Conservation (phyloP, 2,888 invertebrate species). For the Leucoptera coffeella region DNA sequence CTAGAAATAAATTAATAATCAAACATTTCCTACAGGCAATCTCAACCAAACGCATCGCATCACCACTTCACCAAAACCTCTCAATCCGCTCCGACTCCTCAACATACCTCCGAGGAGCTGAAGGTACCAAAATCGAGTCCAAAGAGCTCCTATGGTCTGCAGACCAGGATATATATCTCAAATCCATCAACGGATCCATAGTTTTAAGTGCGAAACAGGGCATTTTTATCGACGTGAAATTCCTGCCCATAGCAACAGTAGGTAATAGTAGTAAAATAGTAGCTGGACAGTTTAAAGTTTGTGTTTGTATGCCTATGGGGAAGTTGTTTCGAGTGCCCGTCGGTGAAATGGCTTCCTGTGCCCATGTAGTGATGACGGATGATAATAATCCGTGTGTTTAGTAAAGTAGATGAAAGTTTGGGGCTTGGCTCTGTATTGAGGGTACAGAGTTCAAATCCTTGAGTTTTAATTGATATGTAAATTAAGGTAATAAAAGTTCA, state of each 20-base stretch:
- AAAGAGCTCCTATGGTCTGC: conserved; percentile 68
- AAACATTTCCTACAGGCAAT: conserved; percentile 37
- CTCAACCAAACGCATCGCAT: conserved; percentile 65
- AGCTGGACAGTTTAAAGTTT: conserved; percentile 72
- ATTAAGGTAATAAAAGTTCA: no score
- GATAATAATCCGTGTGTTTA: conserved; percentile 61
- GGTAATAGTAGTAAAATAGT: conserved; percentile 20
- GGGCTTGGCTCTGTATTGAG: no score
- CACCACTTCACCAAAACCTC: conserved; percentile 65
- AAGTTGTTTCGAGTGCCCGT: conserved; percentile 70
- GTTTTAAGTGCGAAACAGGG: conserved; percentile 65
- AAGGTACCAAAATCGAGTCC: conserved; percentile 69
- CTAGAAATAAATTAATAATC: not conserved
- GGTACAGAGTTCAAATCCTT: no score
- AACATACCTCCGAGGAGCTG: conserved; percentile 69
- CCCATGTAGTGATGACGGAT: conserved; percentile 54
- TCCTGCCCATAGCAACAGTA: conserved; percentile 59
- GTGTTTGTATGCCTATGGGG: conserved; percentile 86
- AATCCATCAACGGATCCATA: conserved; percentile 70
- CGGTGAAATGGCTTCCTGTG: conserved; percentile 54
- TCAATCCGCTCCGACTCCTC: conserved; percentile 61
- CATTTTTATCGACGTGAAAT: conserved; percentile 63
- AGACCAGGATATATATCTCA: conserved; percentile 71
- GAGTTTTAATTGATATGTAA: no score
- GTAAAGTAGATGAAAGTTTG: no score